A percentile compares a stretch with the other conserved stretches of the same genome.
These are phyloP conservation scores for Drosophila pseudoobscura DNA, from an alignment of 1,140 invertebrate genomes.

Conservation along the genomic window DNA sequence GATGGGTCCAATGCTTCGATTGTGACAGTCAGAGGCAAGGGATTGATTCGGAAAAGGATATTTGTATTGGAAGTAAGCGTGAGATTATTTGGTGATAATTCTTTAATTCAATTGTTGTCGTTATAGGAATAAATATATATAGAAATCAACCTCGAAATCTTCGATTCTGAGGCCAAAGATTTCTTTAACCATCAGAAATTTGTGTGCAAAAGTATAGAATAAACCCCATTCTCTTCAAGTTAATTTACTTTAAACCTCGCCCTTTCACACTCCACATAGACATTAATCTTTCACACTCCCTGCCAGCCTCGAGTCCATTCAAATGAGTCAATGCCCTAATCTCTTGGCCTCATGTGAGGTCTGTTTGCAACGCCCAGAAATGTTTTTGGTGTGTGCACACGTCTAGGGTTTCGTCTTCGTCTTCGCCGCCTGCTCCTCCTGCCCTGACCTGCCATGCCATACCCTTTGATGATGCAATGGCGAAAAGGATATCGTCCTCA, in stretches of 20 bases:
- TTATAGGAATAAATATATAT: too few species aligned
- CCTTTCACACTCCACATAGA: not conserved
- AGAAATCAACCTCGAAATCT: not conserved
- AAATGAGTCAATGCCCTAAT: slow-evolving; percentile 51
- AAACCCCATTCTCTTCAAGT: too few species aligned
- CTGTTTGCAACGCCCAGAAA: slow-evolving; percentile 51
- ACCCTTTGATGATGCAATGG: slow-evolving; percentile 57
- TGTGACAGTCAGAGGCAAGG: slow-evolving; percentile 33
- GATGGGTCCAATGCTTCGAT: slow-evolving; percentile 16
- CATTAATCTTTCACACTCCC: slow-evolving; percentile 20
- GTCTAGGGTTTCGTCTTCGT: slow-evolving; percentile 48
- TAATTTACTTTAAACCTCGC: not conserved
- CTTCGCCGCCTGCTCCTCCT: not conserved
- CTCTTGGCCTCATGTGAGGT: slow-evolving; percentile 52
- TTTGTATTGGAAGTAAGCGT: not conserved
- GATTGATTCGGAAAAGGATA: slow-evolving; percentile 8
- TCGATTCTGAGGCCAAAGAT: not conserved
- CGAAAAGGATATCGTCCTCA: slow-evolving; percentile 25
- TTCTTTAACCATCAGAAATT: too few species aligned
- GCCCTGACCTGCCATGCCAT: slow-evolving; percentile 6
- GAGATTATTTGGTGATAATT: not conserved
- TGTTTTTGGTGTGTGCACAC: slow-evolving; percentile 29
- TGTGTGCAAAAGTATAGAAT: too few species aligned
- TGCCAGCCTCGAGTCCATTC: slow-evolving; percentile 17
- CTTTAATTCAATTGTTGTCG: not conserved